These are phyloP conservation scores for Drosophila lacteicornis DNA, from an alignment of 1,140 invertebrate species.

Conservation along the genomic window DNA sequence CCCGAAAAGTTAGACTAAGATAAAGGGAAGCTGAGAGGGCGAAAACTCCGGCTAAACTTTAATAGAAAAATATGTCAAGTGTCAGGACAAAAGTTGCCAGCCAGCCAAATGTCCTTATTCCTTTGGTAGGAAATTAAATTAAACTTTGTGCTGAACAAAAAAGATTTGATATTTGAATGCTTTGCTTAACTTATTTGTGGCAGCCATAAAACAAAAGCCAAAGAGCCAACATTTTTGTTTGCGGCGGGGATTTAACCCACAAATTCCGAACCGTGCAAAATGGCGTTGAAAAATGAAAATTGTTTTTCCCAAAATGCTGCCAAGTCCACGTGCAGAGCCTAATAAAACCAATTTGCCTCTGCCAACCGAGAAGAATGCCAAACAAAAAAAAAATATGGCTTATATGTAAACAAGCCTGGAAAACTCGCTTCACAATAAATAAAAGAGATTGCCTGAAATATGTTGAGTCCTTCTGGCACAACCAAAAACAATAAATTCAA, in stretches of 20 bases:
- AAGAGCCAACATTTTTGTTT: conserved; percentile 43
- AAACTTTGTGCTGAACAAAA: conserved; percentile 26
- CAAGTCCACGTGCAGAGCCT: conserved; percentile 37
- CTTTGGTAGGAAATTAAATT: conserved; percentile 34
- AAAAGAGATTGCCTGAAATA: conserved; percentile 32
- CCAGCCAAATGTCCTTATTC: conserved; percentile 1
- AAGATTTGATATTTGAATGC: conserved; percentile 43
- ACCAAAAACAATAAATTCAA: conserved; percentile 61
- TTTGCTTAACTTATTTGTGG: conserved; percentile 35
- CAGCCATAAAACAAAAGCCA: conserved; percentile 38
- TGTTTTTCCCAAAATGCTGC: conserved; percentile 39
- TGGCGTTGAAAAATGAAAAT: conserved; percentile 47
- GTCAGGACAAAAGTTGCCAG: conserved; percentile 10
- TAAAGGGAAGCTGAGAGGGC: background rate
- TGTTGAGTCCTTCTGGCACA: conserved; percentile 29
- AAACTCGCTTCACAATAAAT: conserved; percentile 24
- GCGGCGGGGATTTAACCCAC: conserved; percentile 22
- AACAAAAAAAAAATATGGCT: conserved; percentile 14
- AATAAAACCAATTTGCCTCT: conserved; percentile 58
- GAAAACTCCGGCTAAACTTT: conserved; percentile 28
- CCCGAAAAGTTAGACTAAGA: background rate
- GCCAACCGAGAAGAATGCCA: conserved; percentile 13
- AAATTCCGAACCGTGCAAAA: conserved; percentile 9
- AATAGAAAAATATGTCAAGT: conserved; percentile 49
- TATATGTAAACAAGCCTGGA: conserved; percentile 23